Evolutionary conservation across 2,797 vertebrate species (phyloP).

Genomic region (Amazonetta brasiliensis): DNA sequence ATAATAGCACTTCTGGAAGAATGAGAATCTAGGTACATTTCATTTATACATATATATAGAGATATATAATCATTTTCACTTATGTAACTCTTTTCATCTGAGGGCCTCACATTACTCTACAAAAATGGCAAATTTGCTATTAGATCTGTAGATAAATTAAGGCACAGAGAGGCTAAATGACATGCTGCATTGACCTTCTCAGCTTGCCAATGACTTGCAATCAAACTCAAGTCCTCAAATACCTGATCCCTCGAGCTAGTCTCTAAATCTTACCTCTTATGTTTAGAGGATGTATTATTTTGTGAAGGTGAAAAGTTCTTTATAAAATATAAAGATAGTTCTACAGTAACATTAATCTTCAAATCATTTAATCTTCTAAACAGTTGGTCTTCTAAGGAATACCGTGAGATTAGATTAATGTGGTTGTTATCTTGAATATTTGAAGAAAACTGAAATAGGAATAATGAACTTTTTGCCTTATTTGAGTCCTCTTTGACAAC

Average conservation of each 20-base stretch:
- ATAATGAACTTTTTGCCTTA: not conserved
- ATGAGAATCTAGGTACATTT: conserved; percentile 20
- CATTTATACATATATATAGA: conserved; percentile 34
- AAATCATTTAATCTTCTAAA: not conserved
- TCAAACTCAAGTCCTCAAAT: not conserved
- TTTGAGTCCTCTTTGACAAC: not conserved
- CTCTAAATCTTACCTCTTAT: conserved; percentile 6
- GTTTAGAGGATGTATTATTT: not conserved
- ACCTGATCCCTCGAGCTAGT: conserved; percentile 25
- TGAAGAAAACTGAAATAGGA: not conserved
- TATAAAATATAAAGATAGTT: conserved; percentile 19
- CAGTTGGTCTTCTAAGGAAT: not conserved
- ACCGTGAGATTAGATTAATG: not conserved
- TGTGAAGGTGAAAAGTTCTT: conserved; percentile 12
- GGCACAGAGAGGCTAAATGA: conserved; percentile 4
- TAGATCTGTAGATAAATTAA: conserved; percentile 36
- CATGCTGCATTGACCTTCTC: conserved; percentile 48
- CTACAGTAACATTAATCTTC: not conserved
- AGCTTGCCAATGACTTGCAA: conserved; percentile 27
- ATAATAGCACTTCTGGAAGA: conserved; percentile 31
- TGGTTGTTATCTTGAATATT: not conserved
- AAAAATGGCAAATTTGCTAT: conserved; percentile 31
- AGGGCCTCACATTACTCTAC: not conserved
- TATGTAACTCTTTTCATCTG: conserved; percentile 26
- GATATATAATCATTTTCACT: conserved; percentile 30